Base-by-base conservation (phyloP, 2,888 invertebrate species). In the Temnothorax rugatulus region DNA sequence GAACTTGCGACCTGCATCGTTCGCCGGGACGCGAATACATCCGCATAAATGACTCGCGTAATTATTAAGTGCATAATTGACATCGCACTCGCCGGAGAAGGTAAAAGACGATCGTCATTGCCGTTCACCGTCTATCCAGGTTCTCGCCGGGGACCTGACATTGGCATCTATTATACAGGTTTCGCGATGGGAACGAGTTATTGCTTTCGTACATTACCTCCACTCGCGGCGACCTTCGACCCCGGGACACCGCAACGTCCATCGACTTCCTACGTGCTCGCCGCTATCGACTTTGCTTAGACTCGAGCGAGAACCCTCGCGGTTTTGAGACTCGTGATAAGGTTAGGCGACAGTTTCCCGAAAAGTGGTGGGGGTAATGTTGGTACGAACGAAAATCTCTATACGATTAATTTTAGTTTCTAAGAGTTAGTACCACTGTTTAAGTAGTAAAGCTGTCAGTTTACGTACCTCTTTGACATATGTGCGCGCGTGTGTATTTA, bases 131-230 rank as follows among this genome's bases (percentile, higher is more conserved):
- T 3, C 11, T 9, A 8, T 68, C 21, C 47, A 38, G 5, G 13
- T 81, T 57, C 54, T 21, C 38, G 47, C 18, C 18, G 59, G 47
- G 25, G 18, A 50, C 34, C 44, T 69, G 68, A 81, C 81, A 83
- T 71, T 63, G 69, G 64, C 81, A 81, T 79, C 54, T 69, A 59
- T 69, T 71, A 73, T 47, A 79, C 47, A 47, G 38, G 63, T 73
- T 82, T 34, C 50, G 47, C 71, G 52, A 18, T 54, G 44, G 47
- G n/a, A 64, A 73, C 50, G 81, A 84, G 59, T 84, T 84, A 84
- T 73, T 38, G 66, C 81, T 81, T 79, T 71, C 57, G 73, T 84
- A 84, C 64, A 38, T 79, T 81, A 66, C 64, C 25, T 69, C 47
- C 47, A 41, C 64, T 77, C 61, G 52, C 41, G 63, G 63, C 34